phyloP scores from a whole-genome alignment of 37 sponge, comb jelly and placozoan genomes.

The Amphimedon queenslandica region DNA sequence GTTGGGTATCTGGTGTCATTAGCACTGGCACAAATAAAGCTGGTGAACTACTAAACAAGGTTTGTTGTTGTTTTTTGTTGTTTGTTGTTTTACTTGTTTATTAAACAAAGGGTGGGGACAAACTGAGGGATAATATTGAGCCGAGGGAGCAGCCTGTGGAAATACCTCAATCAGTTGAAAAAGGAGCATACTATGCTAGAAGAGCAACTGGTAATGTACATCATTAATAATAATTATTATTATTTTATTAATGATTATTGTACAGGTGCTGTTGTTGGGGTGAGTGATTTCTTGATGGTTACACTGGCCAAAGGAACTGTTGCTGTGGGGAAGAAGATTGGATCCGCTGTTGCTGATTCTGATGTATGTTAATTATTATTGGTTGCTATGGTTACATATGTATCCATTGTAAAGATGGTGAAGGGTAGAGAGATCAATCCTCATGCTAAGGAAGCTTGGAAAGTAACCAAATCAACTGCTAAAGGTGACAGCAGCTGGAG shows the following conservation, averaged over 20 bases:
- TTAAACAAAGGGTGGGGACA: conserved; percentile 35
- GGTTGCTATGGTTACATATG: too few species aligned
- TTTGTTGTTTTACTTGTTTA: background rate
- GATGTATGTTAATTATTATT: conserved; percentile 29
- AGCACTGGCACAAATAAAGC: conserved; percentile 43
- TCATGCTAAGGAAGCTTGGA: conserved; percentile 73
- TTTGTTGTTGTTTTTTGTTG: background rate
- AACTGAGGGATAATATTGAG: conserved; percentile 50
- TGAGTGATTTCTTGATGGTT: conserved; percentile 59
- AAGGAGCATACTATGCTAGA: conserved; percentile 37
- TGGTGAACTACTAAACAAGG: conserved; percentile 39
- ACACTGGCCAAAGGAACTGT: conserved; percentile 61
- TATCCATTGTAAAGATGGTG: conserved; percentile 18
- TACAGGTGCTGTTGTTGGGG: conserved; percentile 42
- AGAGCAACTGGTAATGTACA: conserved; percentile 21
- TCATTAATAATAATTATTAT: too few species aligned
- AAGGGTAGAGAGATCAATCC: conserved; percentile 47
- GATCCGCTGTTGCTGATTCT: conserved; percentile 24
- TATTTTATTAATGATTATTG: background rate
- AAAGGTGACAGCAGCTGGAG: conserved; percentile 25
- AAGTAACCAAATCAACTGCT: conserved; percentile 59
- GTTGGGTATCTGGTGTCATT: conserved; percentile 33
- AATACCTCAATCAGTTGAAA: conserved; percentile 34
- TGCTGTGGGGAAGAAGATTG: conserved; percentile 33
- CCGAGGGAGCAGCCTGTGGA: conserved; percentile 56